Evolutionary conservation across 2,797 vertebrate genomes (phyloP), one percentile per base, ranked within the genome.

Genomic region (Lemur catta): DNA sequence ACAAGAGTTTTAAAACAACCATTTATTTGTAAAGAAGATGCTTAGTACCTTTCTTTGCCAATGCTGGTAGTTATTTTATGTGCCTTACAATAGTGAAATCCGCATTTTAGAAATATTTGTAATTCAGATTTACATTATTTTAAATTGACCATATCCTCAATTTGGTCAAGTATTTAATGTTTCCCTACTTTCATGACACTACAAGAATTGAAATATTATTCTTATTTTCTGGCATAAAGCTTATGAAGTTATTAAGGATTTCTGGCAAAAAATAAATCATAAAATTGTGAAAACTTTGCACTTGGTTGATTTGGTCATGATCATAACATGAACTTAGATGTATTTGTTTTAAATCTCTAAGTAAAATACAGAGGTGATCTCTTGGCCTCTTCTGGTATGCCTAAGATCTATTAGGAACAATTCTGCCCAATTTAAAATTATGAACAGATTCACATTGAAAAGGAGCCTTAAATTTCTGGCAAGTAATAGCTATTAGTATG

Each of bases 171-270:
- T 84, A 84, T 55, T 87, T 50, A 65, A 12, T 30, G 15, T 78
- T 65, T 76, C 48, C 94, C 55, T 65, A 90, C 20, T 76, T 93
- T 38, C 15, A 52, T 52, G 38, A 89, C 52, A 57, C 20, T 46
- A 7, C 82, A 88, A 84, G 24, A 92, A 91, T 2, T 91, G 17
- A 69, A 96, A 84, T 59, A 52, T 69, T 82, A 91, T 91, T 80
- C 24, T 61, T 89, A 79, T 80, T 76, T 95, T 91, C 30, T 55
- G 24, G 18, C 35, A 96, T 35, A 94, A 92, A 88, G 41, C 11
- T 72, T 91, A 57, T 24, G 74, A 86, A 82, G 82, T 72, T 55
- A 89, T 61, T 87, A 82, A 87, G 26, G 18, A 95, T 84, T 95
- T 84, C 59, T 85, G 30, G 43, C 7, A 88, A 90, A 91, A 93